Percentiles rank a stretch among this genome's conserved stretches.
Evolutionary conservation across 1,140 invertebrate species (phyloP).

Genomic region (Nylanderia fulva): DNA sequence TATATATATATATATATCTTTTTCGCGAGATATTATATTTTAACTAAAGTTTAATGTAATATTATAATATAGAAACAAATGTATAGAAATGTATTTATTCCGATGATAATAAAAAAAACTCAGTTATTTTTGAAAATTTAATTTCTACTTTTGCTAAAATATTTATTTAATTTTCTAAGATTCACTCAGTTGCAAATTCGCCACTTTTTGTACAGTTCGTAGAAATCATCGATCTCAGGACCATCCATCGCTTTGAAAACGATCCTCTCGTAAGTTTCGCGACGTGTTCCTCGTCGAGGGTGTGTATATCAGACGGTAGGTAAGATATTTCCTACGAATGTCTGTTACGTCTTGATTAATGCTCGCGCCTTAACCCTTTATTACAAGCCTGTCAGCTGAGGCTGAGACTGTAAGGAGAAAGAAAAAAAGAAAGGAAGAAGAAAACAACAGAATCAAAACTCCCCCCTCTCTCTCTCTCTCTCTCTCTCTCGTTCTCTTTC

Average conservation of each 20-base stretch:
- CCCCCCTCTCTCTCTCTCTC: no score
- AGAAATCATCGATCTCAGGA: constrained; percentile 29
- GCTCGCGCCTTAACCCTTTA: constrained; percentile 52
- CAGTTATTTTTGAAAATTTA: background rate
- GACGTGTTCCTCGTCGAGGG: constrained; percentile 10
- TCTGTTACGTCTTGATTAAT: constrained; percentile 55
- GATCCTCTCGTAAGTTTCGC: constrained; percentile 42
- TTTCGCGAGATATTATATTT: background rate
- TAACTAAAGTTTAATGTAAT: background rate
- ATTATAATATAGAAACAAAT: background rate
- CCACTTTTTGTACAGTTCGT: background rate
- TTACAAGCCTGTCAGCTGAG: constrained; percentile 54
- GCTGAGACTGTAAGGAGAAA: background rate
- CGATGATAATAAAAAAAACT: background rate
- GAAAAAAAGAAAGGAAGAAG: background rate
- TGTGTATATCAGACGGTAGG: constrained; percentile 13
- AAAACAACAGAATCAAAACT: constrained; percentile 49
- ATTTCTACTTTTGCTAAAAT: background rate
- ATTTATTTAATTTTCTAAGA: background rate
- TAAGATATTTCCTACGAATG: constrained; percentile 51
- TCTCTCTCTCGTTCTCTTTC: no score
- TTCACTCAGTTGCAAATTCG: constrained; percentile 16
- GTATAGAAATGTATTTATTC: background rate
- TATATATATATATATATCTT: no score
- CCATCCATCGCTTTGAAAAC: constrained; percentile 6